Evolutionary conservation across 1,140 invertebrate species (phyloP).

Genomic region (Metaphire vulgaris): DNA sequence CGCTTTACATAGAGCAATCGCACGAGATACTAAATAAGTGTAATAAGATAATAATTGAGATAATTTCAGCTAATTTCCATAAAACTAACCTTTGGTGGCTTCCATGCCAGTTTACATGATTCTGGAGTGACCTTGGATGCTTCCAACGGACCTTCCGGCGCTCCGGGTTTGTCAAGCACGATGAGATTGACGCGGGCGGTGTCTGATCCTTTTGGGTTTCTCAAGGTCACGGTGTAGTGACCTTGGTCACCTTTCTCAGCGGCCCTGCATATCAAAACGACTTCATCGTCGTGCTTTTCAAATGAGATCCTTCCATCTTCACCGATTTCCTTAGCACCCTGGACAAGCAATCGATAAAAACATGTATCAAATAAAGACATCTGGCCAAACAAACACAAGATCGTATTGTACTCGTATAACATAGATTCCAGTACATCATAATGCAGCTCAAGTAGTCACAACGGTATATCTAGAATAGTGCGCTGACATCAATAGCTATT

Average conservation of each 20-base stretch:
- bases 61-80: no score
- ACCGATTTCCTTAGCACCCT: constrained; percentile 74
- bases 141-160: constrained; percentile 82
- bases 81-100: constrained; percentile 65
- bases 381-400: no score
- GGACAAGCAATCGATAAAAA: not conserved
- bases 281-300: constrained; percentile 68
- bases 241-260: constrained; percentile 84
- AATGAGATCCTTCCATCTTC: constrained; percentile 77
- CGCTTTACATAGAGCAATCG: no score
- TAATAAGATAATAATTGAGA: no score
- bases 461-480: no score
- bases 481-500: no score
- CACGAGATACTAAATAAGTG: no score
- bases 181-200: constrained; percentile 77
- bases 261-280: constrained; percentile 70
- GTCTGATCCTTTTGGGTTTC: constrained; percentile 76
- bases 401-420: no score
- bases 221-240: constrained; percentile 80
- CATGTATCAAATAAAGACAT: no score
- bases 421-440: no score
- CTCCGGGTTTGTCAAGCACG: constrained; percentile 68
- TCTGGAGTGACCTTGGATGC: constrained; percentile 90
- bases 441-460: no score
- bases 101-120: constrained; percentile 88